phyloP scores from a whole-genome alignment of 2,888 invertebrate genomes.

The Podotricha telesiphe region DNA sequence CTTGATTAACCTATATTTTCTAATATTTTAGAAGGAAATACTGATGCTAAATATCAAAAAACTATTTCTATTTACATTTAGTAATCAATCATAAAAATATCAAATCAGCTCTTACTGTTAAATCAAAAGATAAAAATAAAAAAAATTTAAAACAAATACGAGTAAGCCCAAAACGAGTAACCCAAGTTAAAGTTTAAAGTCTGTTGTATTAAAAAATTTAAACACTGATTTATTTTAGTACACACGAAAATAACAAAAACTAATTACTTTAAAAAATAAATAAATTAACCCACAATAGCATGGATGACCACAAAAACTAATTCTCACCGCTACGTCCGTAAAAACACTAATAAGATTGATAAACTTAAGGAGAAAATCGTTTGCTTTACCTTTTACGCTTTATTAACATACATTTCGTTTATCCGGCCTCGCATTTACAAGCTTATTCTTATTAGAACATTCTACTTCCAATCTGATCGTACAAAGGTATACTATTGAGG shows the following conservation, averaged over 20 bases:
- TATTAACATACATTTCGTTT: slow-evolving; percentile 61
- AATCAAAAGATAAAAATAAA: too few relatives aligned
- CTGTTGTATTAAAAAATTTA: too few relatives aligned
- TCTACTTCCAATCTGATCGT: slow-evolving; percentile 42
- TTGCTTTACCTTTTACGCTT: slow-evolving; percentile 61
- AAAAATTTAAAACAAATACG: too few relatives aligned
- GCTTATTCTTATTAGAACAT: slow-evolving; percentile 61
- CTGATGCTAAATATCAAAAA: too few relatives aligned
- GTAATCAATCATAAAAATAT: too few relatives aligned
- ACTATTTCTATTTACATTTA: too few relatives aligned
- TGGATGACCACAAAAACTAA: slow-evolving; percentile 16
- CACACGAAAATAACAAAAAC: background rate
- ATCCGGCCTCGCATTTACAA: slow-evolving; percentile 57
- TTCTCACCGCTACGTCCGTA: slow-evolving; percentile 46
- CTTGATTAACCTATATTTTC: too few relatives aligned
- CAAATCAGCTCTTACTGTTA: too few relatives aligned
- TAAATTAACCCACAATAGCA: background rate
- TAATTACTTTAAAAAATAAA: background rate
- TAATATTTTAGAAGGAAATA: too few relatives aligned
- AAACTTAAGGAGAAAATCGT: slow-evolving; percentile 53
- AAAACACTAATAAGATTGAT: slow-evolving; percentile 48
- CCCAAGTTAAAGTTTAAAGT: too few relatives aligned
- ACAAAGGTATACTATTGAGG: slow-evolving; percentile 32
- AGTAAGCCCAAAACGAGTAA: too few relatives aligned
- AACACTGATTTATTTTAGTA: too few relatives aligned